A percentile compares a stretch with the other conserved stretches of the same genome.
Evolutionary conservation across 2,113 vertebrate species (phyloP).

Genomic region (Capreolus pygargus): DNA sequence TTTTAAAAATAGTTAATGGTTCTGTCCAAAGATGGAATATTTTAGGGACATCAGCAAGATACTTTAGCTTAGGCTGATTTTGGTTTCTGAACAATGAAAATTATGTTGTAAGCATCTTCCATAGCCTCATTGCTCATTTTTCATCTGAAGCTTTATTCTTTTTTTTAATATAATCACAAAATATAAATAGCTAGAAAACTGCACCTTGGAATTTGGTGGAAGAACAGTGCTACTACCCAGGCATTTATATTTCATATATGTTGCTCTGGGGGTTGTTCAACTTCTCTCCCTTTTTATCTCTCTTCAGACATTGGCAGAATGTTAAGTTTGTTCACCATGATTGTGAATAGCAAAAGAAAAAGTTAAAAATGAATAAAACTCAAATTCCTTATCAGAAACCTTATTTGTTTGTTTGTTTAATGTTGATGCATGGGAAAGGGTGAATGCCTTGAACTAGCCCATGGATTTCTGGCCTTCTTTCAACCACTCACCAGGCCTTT

Average conservation of each 20-base stretch:
- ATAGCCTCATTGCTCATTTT: neutral
- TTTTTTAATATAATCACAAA: slow-evolving; percentile 10
- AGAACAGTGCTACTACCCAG: neutral
- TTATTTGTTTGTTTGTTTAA: neutral
- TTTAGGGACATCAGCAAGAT: slow-evolving; percentile 75
- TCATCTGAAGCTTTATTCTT: neutral
- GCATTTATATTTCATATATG: neutral
- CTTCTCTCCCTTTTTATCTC: neutral
- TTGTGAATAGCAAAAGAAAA: neutral
- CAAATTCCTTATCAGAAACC: slow-evolving; percentile 21
- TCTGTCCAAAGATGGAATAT: slow-evolving; percentile 69
- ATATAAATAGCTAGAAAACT: slow-evolving; percentile 11
- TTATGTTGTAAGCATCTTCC: slow-evolving; percentile 46
- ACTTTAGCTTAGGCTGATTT: slow-evolving; percentile 22
- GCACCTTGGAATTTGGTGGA: neutral
- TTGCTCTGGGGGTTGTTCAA: neutral
- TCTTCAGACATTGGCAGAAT: neutral
- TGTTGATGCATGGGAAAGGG: neutral
- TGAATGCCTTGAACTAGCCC: neutral
- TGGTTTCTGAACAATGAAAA: slow-evolving; percentile 45
- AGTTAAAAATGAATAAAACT: neutral
- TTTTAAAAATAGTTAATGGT: slow-evolving; percentile 76
- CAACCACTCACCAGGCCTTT: neutral
- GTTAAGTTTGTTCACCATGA: neutral
- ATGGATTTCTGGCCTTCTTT: neutral